phyloP scores from a whole-genome alignment of 2,797 vertebrate species.

The Enteromius radiatus region DNA sequence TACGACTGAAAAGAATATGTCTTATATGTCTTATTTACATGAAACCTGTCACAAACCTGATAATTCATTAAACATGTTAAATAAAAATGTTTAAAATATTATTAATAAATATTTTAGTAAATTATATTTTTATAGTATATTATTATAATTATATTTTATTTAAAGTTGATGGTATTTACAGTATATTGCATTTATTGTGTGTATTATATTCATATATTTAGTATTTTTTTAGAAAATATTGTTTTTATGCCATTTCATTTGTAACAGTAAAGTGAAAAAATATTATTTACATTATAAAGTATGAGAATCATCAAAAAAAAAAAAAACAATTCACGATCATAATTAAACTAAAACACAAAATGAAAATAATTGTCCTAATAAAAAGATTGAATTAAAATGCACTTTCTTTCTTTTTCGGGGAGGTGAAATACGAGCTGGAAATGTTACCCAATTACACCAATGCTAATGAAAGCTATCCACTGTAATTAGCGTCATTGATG shows the following conservation, averaged over 20 bases:
- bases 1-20: background rate
- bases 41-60: background rate
- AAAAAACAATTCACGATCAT: background rate
- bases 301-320: background rate
- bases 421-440: slow-evolving; percentile 16
- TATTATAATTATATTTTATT: background rate
- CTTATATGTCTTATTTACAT: background rate
- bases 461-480: slow-evolving; percentile 16
- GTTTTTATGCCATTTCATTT: background rate
- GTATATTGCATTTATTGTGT: too few relatives aligned
- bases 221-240: too few relatives aligned
- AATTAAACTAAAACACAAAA: background rate
- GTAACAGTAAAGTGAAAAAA: background rate
- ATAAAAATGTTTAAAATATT: background rate
- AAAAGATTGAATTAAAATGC: background rate
- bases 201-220: background rate
- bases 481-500: slow-evolving; percentile 1
- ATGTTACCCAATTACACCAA: slow-evolving; percentile 15
- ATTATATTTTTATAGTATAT: background rate
- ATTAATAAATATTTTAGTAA: background rate
- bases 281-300: background rate
- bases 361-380: background rate
- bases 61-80: background rate
- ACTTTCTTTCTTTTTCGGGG: background rate
- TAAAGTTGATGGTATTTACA: background rate